A percentile compares a stretch with the other conserved stretches of the same genome.
phyloP scores from a whole-genome alignment of 1,140 invertebrate genomes.

The Sarcophaga peregrina region DNA sequence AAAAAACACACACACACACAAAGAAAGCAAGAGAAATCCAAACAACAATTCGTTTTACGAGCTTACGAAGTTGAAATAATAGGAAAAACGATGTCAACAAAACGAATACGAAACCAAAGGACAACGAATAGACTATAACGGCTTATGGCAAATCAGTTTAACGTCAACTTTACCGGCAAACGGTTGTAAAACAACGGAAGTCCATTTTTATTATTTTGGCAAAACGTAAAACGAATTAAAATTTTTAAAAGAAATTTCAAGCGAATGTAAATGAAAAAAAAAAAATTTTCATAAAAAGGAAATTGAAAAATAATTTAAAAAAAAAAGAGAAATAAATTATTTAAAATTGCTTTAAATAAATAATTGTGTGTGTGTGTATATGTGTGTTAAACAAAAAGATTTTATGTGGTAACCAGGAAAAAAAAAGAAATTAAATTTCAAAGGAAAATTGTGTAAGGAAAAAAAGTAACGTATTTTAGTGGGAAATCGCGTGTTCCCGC shows the following conservation, averaged over 20 bases:
- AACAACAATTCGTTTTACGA: too few species aligned
- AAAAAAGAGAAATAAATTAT: neutral
- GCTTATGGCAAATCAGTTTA: constrained; percentile 50
- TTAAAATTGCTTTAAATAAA: neutral
- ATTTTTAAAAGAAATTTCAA: neutral
- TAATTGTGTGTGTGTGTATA: too few species aligned
- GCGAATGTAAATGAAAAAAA: neutral
- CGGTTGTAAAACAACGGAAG: constrained; percentile 49
- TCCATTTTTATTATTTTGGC: neutral
- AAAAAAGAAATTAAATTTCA: too few species aligned
- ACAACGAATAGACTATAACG: neutral
- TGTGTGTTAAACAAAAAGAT: too few species aligned
- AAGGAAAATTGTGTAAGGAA: too few species aligned
- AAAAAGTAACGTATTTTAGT: neutral
- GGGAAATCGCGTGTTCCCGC: constrained; percentile 32
- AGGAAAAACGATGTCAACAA: too few species aligned
- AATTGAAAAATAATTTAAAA: neutral
- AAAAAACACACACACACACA: neutral
- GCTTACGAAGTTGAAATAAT: too few species aligned
- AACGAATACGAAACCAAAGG: neutral
- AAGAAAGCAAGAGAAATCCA: too few species aligned
- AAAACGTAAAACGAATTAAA: neutral
- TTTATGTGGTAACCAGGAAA: too few species aligned
- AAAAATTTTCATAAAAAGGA: neutral
- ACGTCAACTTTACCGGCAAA: constrained; percentile 56